A percentile compares a stretch with the other conserved stretches of the same genome.
Evolutionary conservation across 2,888 invertebrate species (phyloP).

Genomic region (Tipula lateralis): DNA sequence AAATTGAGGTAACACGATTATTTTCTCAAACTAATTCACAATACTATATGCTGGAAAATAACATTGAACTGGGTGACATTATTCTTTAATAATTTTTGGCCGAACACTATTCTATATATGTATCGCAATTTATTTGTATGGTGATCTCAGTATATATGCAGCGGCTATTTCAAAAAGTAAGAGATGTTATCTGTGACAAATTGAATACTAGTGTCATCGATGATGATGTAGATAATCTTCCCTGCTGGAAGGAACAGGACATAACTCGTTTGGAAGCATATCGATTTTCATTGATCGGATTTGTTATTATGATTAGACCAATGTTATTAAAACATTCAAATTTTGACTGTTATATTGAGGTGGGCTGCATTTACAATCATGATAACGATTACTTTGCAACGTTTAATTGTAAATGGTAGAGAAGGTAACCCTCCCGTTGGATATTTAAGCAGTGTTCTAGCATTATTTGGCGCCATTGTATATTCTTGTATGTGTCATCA

Average conservation of each 20-base stretch:
- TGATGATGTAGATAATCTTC: slow-evolving; percentile 46
- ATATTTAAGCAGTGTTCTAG: slow-evolving; percentile 72
- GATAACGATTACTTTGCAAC: slow-evolving; percentile 72
- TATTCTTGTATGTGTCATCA: slow-evolving; percentile 99
- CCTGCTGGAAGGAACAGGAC: slow-evolving; percentile 54
- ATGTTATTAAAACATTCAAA: slow-evolving; percentile 93
- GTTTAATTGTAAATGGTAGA: slow-evolving; percentile 56
- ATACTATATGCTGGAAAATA: slow-evolving; percentile 62
- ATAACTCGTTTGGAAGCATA: slow-evolving; percentile 69
- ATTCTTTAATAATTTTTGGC: slow-evolving; percentile 77
- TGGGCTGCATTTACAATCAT: slow-evolving; percentile 89
- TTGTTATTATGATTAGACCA: slow-evolving; percentile 74
- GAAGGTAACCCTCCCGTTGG: slow-evolving; percentile 56
- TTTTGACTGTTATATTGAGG: slow-evolving; percentile 78
- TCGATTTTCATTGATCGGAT: slow-evolving; percentile 68
- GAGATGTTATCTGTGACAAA: slow-evolving; percentile 67
- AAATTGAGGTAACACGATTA: slow-evolving; percentile 49
- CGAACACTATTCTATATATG: slow-evolving; percentile 77
- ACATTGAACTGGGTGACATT: slow-evolving; percentile 80
- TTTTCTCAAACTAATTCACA: slow-evolving; percentile 47
- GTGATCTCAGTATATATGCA: slow-evolving; percentile 92
- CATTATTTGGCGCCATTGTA: too few species aligned
- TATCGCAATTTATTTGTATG: slow-evolving; percentile 86
- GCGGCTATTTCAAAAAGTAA: slow-evolving; percentile 89
- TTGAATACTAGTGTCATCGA: slow-evolving; percentile 39